Conservation (phyloP, 2,113 vertebrate species). For the Zosterops hypoxanthus region DNA sequence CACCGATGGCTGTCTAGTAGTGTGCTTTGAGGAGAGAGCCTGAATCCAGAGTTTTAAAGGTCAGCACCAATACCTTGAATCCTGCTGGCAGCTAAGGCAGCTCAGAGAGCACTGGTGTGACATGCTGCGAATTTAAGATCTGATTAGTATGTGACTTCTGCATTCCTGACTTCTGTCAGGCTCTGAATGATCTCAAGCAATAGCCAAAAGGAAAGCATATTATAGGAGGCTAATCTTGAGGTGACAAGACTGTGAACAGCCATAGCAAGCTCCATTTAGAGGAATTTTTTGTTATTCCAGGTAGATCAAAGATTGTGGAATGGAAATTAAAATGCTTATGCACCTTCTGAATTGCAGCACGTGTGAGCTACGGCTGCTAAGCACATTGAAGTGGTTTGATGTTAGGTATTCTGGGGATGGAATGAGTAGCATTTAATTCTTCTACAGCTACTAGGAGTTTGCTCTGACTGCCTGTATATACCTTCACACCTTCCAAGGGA, state of each 20-base stretch:
- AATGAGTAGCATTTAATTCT: neutral
- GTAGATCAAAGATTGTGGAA: neutral
- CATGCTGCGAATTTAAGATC: neutral
- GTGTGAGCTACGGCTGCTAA: fast-evolving
- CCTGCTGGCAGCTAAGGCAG: neutral
- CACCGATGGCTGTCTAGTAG: neutral
- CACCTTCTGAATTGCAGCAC: neutral
- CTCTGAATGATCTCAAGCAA: neutral
- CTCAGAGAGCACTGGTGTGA: neutral
- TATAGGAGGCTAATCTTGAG: neutral
- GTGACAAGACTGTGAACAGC: neutral
- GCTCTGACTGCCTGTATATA: neutral
- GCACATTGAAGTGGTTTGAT: neutral
- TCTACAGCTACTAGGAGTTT: neutral
- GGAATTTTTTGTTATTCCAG: neutral
- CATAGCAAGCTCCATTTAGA: neutral
- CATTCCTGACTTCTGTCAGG: neutral
- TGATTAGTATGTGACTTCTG: neutral
- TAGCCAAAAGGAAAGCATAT: neutral
- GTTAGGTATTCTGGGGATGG: neutral
- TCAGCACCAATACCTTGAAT: neutral
- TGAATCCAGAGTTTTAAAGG: neutral
- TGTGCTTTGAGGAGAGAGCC: neutral
- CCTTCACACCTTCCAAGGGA: neutral
- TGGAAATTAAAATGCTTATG: neutral